Percentiles rank a stretch among this genome's conserved stretches.
These are phyloP conservation scores for Philopedon plagiatum DNA, from an alignment of 2,888 invertebrate genomes.

Conservation along the genomic window DNA sequence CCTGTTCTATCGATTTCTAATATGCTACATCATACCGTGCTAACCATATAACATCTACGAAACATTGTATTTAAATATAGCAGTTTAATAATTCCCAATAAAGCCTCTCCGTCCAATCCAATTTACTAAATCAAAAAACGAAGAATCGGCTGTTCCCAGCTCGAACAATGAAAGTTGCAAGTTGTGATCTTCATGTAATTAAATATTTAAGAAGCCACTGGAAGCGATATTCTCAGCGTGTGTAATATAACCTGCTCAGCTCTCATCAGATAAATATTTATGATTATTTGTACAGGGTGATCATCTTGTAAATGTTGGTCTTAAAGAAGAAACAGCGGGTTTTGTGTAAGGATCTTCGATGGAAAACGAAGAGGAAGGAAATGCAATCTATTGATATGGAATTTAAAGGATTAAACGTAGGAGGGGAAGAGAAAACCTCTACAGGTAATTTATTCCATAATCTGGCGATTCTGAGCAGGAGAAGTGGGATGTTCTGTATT, in stretches of 20 bases:
- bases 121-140: slow-evolving; percentile 31
- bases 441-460: too few species aligned
- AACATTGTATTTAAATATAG: not conserved
- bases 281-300: slow-evolving; percentile 30
- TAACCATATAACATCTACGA: not conserved
- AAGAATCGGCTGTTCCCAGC: slow-evolving; percentile 14
- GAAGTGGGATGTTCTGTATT: too few species aligned
- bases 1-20: not conserved
- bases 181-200: slow-evolving; percentile 43
- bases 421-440: too few species aligned
- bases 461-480: too few species aligned
- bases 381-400: too few species aligned
- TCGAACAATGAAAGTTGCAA: slow-evolving; percentile 43
- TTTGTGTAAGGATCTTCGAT: too few species aligned
- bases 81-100: slow-evolving; percentile 18
- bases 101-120: slow-evolving; percentile 11
- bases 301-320: too few species aligned
- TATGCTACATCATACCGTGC: slow-evolving; percentile 2
- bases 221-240: slow-evolving; percentile 43
- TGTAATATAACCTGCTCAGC: slow-evolving; percentile 37
- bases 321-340: too few species aligned
- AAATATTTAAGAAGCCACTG: slow-evolving; percentile 42
- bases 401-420: too few species aligned
- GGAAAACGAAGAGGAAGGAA: too few species aligned
- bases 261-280: slow-evolving; percentile 38